phyloP scores from a whole-genome alignment of 2,113 vertebrate genomes.

The Thinocorus orbignyianus region DNA sequence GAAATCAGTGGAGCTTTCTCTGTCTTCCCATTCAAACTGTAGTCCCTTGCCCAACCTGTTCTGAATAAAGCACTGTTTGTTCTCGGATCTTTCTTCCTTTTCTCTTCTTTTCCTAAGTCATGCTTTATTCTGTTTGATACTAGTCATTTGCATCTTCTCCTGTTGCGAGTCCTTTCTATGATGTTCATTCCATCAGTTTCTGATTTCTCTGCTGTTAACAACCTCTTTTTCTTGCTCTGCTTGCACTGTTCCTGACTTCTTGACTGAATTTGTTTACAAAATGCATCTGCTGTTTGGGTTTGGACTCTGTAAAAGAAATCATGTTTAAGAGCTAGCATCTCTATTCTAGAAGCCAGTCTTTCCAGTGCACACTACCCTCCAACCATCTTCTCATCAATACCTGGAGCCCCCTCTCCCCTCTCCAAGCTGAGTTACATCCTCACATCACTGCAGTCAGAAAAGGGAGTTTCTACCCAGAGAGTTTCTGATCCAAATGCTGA shows the following conservation, averaged over 20 bases:
- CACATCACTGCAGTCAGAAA: not conserved
- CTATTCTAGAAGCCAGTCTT: not conserved
- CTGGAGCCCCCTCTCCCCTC: not conserved
- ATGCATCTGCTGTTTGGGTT: not conserved
- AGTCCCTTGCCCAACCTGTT: not conserved
- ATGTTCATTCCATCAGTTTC: not conserved
- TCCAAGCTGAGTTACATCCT: not conserved
- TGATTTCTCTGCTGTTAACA: not conserved
- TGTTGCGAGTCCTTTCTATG: not conserved
- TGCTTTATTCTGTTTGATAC: not conserved
- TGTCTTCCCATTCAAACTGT: not conserved
- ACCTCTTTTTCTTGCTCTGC: not conserved
- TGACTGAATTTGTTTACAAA: not conserved
- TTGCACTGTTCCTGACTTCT: not conserved
- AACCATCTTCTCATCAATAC: not conserved
- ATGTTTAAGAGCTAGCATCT: not conserved
- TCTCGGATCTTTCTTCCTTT: not conserved
- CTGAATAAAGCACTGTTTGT: not conserved
- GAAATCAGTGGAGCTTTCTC: not conserved
- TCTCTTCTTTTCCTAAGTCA: not conserved
- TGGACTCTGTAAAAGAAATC: not conserved
- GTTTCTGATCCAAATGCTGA: not conserved
- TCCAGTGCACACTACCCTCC: not conserved
- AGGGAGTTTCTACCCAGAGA: not conserved
- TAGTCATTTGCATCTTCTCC: not conserved